Evolutionary conservation across 2,113 vertebrate species (phyloP).

Genomic region (Puntigrus tetrazona): DNA sequence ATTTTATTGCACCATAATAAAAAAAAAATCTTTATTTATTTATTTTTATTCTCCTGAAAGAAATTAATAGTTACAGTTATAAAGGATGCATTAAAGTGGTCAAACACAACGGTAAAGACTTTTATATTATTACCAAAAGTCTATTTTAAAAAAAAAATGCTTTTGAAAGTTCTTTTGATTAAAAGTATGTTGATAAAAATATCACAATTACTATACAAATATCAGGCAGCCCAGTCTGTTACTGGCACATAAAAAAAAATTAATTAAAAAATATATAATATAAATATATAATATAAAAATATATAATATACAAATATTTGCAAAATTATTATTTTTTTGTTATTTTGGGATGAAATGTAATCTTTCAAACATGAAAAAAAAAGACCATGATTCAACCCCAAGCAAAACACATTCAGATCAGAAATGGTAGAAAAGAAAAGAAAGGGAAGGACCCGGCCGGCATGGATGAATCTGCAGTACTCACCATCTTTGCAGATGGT

Average conservation of each 20-base stretch:
- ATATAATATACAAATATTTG: too few relatives aligned
- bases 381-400: conserved; percentile 1
- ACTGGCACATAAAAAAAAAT: too few relatives aligned
- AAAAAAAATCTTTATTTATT: too few relatives aligned
- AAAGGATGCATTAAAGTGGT: not conserved
- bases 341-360: not conserved
- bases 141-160: not conserved
- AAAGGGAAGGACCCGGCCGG: too few relatives aligned
- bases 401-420: conserved; percentile 22
- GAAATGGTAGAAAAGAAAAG: conserved; percentile 41
- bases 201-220: not conserved
- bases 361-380: not conserved
- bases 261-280: too few relatives aligned
- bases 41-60: not conserved
- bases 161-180: not conserved
- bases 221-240: not conserved
- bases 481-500: conserved; percentile 99
- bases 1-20: too few relatives aligned
- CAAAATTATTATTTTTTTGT: not conserved
- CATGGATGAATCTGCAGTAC: conserved; percentile 63
- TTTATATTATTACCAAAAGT: not conserved
- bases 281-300: too few relatives aligned
- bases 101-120: not conserved
- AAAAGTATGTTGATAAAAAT: not conserved
- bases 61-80: not conserved